Evolutionary conservation across 2,797 vertebrate genomes (phyloP).

Genomic region (Leontopithecus rosalia): DNA sequence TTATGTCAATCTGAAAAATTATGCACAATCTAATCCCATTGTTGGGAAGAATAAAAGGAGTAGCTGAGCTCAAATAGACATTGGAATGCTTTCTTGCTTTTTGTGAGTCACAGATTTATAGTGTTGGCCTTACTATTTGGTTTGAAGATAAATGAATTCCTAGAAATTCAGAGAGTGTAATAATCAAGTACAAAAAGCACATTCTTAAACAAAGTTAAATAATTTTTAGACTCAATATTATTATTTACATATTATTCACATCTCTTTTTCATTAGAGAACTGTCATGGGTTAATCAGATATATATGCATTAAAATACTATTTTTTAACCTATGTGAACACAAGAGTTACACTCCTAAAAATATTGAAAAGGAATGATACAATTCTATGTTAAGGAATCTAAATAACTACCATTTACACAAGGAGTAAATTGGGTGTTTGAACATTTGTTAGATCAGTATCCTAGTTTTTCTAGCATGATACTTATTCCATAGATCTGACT

Average conservation of each 20-base stretch:
- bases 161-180: slow-evolving; percentile 22
- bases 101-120: slow-evolving; percentile 16
- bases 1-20: slow-evolving; percentile 25
- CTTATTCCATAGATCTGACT: neutral
- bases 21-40: neutral
- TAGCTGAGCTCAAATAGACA: neutral
- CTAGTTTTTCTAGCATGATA: neutral
- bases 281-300: neutral
- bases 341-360: neutral
- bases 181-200: neutral
- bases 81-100: neutral
- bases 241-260: neutral
- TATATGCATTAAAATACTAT: neutral
- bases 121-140: neutral
- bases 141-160: slow-evolving; percentile 19
- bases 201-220: slow-evolving; percentile 33
- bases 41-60: slow-evolving; percentile 21
- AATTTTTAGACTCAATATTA: neutral
- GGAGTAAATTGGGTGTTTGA: neutral
- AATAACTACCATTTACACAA: neutral
- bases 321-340: neutral
- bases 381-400: neutral
- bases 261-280: slow-evolving; percentile 20
- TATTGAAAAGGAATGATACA: neutral
- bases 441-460: neutral